A percentile compares a stretch with the other conserved stretches of the same genome.
Evolutionary conservation across 2,113 vertebrate genomes (phyloP).

Genomic region (Clupea harengus): DNA sequence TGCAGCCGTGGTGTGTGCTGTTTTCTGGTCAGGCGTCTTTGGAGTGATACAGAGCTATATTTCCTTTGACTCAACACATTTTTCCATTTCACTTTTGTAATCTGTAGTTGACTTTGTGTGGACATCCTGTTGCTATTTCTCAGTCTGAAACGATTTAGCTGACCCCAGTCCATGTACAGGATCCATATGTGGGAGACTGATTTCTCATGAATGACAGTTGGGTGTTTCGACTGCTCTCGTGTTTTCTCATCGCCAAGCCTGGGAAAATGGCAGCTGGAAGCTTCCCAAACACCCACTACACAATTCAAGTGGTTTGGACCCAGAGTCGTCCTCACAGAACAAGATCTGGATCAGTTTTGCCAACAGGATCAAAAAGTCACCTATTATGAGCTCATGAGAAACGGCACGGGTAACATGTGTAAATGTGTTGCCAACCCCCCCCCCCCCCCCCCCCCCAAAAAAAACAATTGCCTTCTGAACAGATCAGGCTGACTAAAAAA

Average conservation of each 20-base stretch:
- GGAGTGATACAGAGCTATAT: background rate
- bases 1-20: background rate
- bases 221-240: background rate
- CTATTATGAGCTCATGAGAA: constrained; percentile 23
- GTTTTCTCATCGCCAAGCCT: constrained; percentile 24
- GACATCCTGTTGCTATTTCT: background rate
- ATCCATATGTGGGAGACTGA: background rate
- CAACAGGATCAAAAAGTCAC: constrained; percentile 8
- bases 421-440: no score
- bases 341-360: constrained; percentile 1
- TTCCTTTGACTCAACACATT: background rate
- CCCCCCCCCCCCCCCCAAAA: background rate
- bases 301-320: constrained; percentile 16
- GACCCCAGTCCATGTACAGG: background rate
- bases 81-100: background rate
- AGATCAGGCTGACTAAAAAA: background rate
- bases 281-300: constrained; percentile 28
- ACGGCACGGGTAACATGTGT: background rate
- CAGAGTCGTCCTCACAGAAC: constrained; percentile 30
- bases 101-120: background rate
- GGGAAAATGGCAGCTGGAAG: constrained; percentile 34
- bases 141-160: background rate
- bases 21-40: background rate
- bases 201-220: background rate
- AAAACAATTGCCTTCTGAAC: background rate